Conservation (phyloP, 2,797 vertebrate genomes). For the Siniperca scherzeri region DNA sequence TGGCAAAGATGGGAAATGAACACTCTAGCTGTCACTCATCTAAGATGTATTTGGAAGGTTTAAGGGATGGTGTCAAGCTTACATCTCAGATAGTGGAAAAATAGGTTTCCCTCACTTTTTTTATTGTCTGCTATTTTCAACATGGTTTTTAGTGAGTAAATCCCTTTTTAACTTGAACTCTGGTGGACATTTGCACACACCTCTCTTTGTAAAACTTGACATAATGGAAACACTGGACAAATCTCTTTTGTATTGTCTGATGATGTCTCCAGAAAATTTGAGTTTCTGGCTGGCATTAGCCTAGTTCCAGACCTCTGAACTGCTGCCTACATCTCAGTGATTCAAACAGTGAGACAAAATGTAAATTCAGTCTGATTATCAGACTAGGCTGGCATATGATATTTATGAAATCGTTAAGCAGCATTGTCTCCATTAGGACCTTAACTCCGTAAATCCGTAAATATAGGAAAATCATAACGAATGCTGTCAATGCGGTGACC, state of each 20-base stretch:
- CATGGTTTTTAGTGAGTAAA: background rate
- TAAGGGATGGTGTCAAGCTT: conserved; percentile 6
- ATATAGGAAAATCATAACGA: background rate
- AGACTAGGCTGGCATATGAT: background rate
- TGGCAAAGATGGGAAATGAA: conserved; percentile 35
- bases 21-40: conserved; percentile 32
- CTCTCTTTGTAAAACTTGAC: background rate
- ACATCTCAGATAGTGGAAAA: background rate
- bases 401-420: background rate
- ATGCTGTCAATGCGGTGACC: background rate
- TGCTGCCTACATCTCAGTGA: background rate
- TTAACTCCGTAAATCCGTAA: background rate
- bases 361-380: background rate
- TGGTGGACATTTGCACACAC: background rate
- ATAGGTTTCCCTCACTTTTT: background rate
- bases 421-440: background rate
- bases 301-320: background rate
- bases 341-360: background rate
- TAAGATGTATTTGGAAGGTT: conserved; percentile 17
- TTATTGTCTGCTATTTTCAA: too few species aligned
- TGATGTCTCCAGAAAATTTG: background rate
- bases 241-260: background rate
- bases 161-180: background rate
- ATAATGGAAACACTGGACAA: background rate
- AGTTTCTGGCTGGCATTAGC: background rate